Percentiles rank a stretch among this genome's conserved stretches.
These are phyloP conservation scores for Ichneumoninae sp. DNA, from an alignment of 2,888 invertebrate genomes.

Conservation along the genomic window DNA sequence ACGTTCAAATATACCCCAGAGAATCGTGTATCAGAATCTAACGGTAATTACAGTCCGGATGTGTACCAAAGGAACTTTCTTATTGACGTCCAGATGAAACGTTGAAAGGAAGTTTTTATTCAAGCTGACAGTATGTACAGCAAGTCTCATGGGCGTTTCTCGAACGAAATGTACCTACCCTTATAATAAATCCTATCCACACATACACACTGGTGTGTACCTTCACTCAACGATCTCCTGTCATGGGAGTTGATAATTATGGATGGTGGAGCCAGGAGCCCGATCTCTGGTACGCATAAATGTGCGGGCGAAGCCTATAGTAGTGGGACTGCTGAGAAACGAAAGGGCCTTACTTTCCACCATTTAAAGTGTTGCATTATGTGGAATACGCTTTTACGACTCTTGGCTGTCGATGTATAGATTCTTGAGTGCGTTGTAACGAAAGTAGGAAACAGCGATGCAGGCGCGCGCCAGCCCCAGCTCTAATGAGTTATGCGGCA, in stretches of 20 bases:
- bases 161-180: not conserved
- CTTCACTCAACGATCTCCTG: not conserved
- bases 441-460: slow-evolving; percentile 34
- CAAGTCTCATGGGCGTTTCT: slow-evolving; percentile 22
- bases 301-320: not conserved
- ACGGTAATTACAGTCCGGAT: slow-evolving; percentile 3
- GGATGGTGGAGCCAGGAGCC: slow-evolving; percentile 6
- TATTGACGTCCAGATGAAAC: not conserved
- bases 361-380: not conserved
- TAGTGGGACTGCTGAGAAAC: not conserved
- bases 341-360: not conserved
- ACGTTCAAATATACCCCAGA: not conserved
- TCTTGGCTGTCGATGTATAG: not conserved
- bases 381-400: too few species aligned
- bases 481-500: slow-evolving; percentile 35
- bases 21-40: slow-evolving; percentile 6
- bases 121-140: slow-evolving; percentile 2
- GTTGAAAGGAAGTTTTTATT: not conserved
- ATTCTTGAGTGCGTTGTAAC: slow-evolving; percentile 14
- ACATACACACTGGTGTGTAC: not conserved
- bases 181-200: slow-evolving; percentile 32
- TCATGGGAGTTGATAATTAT: slow-evolving; percentile 20
- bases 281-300: slow-evolving; percentile 2
- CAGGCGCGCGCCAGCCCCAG: not conserved
- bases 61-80: not conserved